Conservation (phyloP, 2,113 vertebrate species). For the crab-eating macaque (Macaca fascicularis) region T2T-MFA8v1.1 NC_088387.1:11625501-11626000, state of each 20-base stretch:
- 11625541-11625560: not conserved
- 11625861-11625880: conserved; percentile 67
- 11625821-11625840: conserved; percentile 59
- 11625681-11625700: conserved; percentile 51
- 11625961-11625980: conserved; percentile 59
- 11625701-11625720: conserved; percentile 68
- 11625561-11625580: not conserved
- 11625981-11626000: conserved; percentile 35
- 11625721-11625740: conserved; percentile 60
- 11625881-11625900: conserved; percentile 55
- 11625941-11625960: conserved; percentile 59
- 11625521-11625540: not conserved
- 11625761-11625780: conserved; percentile 48
- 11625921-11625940: not conserved
- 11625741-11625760: conserved; percentile 71
- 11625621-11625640: conserved; percentile 43
- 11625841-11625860: conserved; percentile 63
- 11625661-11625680: not conserved
- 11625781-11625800: conserved; percentile 62
- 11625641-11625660: conserved; percentile 2
- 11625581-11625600: not conserved
- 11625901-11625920: conserved; percentile 19
- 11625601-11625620: not conserved
- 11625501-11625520: not conserved
- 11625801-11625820: conserved; percentile 64